Percentiles rank a stretch among this genome's conserved stretches.
phyloP scores from a whole-genome alignment of 2,797 vertebrate species.

The Lepilemur septentrionalis region DNA sequence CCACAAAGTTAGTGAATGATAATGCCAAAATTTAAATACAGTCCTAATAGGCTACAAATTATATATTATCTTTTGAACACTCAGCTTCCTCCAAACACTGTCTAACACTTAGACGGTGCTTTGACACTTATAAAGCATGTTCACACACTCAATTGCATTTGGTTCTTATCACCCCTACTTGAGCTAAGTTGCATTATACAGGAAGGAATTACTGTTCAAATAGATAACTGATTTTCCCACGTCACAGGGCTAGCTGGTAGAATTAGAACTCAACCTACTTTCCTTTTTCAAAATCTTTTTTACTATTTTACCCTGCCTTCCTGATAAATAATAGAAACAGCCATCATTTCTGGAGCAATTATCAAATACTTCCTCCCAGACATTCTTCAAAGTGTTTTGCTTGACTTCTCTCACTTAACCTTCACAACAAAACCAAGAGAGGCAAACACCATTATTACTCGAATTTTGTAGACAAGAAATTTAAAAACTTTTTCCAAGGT shows the following conservation, averaged over 20 bases:
- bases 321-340: not conserved
- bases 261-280: not conserved
- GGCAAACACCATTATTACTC: not conserved
- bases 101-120: not conserved
- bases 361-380: not conserved
- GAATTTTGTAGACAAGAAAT: not conserved
- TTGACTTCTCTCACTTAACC: not conserved
- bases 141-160: not conserved
- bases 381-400: not conserved
- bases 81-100: not conserved
- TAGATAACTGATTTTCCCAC: not conserved
- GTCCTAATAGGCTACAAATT: not conserved
- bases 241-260: not conserved
- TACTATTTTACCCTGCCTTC: not conserved
- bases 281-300: not conserved
- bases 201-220: not conserved
- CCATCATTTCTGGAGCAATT: not conserved
- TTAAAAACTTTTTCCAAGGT: not conserved
- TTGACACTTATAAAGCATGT: not conserved
- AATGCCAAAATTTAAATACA: not conserved
- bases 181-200: not conserved
- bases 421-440: not conserved
- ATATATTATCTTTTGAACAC: not conserved
- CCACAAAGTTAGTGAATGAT: not conserved
- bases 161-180: not conserved